These are phyloP conservation scores for Crotalus horridus DNA, from an alignment of 2,113 vertebrate genomes.

Conservation along the genomic window DNA sequence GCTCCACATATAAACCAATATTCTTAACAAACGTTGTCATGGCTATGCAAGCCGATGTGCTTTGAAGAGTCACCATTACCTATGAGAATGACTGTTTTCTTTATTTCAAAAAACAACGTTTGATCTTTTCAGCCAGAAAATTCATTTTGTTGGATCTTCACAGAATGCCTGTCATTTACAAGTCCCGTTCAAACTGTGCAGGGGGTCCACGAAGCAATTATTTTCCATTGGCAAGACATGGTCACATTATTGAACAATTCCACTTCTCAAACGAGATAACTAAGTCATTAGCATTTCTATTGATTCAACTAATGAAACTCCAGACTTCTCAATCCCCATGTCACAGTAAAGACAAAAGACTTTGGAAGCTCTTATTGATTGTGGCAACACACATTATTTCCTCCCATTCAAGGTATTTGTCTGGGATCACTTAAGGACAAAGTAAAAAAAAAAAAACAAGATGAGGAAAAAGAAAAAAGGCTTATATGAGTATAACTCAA, in stretches of 20 bases:
- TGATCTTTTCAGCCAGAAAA: slow-evolving; percentile 6
- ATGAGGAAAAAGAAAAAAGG: background rate
- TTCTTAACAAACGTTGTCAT: background rate
- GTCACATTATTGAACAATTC: slow-evolving; percentile 30
- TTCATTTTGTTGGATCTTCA: background rate
- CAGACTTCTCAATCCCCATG: slow-evolving; percentile 27
- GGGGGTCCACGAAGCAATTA: slow-evolving; percentile 30
- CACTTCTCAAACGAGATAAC: slow-evolving; percentile 22
- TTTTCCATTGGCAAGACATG: slow-evolving; percentile 15
- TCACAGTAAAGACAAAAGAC: slow-evolving; percentile 28
- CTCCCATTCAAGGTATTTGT: background rate
- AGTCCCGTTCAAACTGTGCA: slow-evolving; percentile 7
- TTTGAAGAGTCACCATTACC: background rate
- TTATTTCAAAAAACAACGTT: background rate
- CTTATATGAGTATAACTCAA: background rate
- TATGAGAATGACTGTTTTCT: background rate
- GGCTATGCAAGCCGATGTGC: background rate
- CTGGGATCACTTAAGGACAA: slow-evolving; percentile 3
- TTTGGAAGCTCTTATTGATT: slow-evolving; percentile 32
- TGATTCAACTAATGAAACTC: slow-evolving; percentile 40
- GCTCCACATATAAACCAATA: background rate
- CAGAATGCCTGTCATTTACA: slow-evolving; percentile 11
- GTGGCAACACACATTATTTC: background rate
- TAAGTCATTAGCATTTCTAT: slow-evolving; percentile 46
- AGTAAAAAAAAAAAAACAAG: background rate